Percentiles rank a stretch among this genome's conserved stretches.
phyloP scores from a whole-genome alignment of 2,888 invertebrate genomes.

The Macrostomum cliftonense region DNA sequence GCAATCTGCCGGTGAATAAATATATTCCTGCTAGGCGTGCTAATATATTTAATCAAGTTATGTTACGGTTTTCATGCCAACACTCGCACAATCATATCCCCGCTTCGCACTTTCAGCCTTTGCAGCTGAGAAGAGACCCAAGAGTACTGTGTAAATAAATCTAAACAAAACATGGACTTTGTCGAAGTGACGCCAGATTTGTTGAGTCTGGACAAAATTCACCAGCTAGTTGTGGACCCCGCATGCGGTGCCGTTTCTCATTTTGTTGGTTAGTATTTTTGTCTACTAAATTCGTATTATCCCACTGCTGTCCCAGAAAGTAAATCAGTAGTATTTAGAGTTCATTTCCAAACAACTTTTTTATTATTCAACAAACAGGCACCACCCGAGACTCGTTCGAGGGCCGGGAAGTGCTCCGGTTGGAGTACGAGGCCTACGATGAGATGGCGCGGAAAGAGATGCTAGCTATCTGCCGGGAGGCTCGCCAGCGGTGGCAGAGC shows the following conservation, averaged over 20 bases:
- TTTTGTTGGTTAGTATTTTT: slow-evolving; percentile 48
- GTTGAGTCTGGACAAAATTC: slow-evolving; percentile 49
- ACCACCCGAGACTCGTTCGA: slow-evolving; percentile 35
- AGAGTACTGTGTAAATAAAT: too few relatives aligned
- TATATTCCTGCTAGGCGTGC: too few relatives aligned
- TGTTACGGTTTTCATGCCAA: too few relatives aligned
- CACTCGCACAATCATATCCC: too few relatives aligned
- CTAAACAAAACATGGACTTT: background rate
- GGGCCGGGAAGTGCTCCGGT: slow-evolving; percentile 50
- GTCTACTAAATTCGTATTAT: too few relatives aligned
- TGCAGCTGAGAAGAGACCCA: too few relatives aligned
- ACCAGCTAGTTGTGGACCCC: slow-evolving; percentile 10
- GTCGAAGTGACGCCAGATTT: slow-evolving; percentile 44
- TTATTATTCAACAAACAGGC: slow-evolving; percentile 16
- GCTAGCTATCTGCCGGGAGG: slow-evolving; percentile 53
- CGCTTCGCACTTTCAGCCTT: too few relatives aligned
- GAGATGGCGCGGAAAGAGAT: slow-evolving; percentile 71
- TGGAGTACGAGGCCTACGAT: slow-evolving; percentile 83
- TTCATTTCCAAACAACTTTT: too few relatives aligned
- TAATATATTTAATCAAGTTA: too few relatives aligned
- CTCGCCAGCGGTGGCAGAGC: slow-evolving; percentile 52
- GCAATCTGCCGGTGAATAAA: too few relatives aligned
- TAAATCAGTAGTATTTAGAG: too few relatives aligned
- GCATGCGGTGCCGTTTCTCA: slow-evolving; percentile 62
- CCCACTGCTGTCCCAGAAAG: too few relatives aligned